Evolutionary conservation across 2,888 invertebrate genomes (phyloP).

Genomic region (Amaurobius ferox): DNA sequence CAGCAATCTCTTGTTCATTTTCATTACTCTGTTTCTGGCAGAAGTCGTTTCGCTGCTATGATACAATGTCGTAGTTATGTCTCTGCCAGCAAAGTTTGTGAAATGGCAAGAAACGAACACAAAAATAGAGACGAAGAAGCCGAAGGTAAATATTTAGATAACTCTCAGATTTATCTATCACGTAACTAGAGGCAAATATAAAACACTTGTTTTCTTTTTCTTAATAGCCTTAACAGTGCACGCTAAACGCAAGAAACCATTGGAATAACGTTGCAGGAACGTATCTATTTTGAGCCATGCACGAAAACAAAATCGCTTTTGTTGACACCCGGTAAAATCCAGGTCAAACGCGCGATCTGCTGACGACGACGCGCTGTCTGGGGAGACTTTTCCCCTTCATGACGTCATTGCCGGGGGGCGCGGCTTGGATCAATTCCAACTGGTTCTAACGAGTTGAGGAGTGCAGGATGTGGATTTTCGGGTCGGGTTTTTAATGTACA

Average conservation of each 20-base stretch:
- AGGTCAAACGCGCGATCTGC: conserved; percentile 8
- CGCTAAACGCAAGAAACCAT: not conserved
- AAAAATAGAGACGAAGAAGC: no score
- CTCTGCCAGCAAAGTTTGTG: no score
- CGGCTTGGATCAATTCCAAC: conserved; percentile 18
- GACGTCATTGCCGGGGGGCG: not conserved
- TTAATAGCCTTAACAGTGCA: not conserved
- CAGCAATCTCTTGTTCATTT: no score
- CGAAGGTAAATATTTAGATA: no score
- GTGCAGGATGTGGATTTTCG: conserved; percentile 18
- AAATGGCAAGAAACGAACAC: no score
- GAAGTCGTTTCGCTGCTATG: no score
- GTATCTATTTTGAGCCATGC: conserved; percentile 4
- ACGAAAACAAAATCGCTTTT: not conserved
- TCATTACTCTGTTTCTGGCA: no score
- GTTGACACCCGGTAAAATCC: conserved; percentile 22
- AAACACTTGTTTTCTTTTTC: not conserved
- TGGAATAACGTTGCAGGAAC: not conserved
- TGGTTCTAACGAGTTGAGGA: conserved; percentile 22
- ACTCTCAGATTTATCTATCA: no score
- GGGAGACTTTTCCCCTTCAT: not conserved
- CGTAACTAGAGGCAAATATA: no score
- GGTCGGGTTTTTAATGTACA: conserved; percentile 2
- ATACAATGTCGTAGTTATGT: no score
- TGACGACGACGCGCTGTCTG: conserved; percentile 23